Conservation (phyloP, 2,888 invertebrate genomes). For the Brachypterus glaber region DNA sequence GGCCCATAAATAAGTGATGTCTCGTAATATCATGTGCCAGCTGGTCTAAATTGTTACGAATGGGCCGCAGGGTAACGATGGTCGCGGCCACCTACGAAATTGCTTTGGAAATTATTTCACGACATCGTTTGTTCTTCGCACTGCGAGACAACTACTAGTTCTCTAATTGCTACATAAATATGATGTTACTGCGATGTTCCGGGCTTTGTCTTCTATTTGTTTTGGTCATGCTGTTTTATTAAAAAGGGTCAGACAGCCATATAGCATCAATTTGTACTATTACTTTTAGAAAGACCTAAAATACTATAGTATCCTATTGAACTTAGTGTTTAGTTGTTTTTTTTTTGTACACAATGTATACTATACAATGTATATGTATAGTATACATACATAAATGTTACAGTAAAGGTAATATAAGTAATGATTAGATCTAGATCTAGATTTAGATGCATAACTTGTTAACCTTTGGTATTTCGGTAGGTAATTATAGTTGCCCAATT, state of each 20-base stretch:
- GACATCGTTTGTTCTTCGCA: conserved; percentile 26
- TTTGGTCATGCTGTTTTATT: not conserved
- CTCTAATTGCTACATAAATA: conserved; percentile 30
- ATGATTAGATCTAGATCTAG: too few species aligned
- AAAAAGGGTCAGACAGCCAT: not conserved
- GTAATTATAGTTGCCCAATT: too few species aligned
- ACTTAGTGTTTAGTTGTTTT: too few species aligned
- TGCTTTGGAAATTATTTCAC: conserved; percentile 36
- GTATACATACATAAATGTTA: too few species aligned
- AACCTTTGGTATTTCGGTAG: too few species aligned
- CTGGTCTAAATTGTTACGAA: conserved; percentile 44
- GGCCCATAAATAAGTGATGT: conserved; percentile 43
- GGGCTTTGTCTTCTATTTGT: conserved; percentile 1
- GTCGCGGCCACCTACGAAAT: conserved; percentile 34
- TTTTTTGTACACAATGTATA: too few species aligned
- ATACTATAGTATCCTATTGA: too few species aligned
- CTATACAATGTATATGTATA: too few species aligned
- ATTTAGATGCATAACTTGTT: too few species aligned
- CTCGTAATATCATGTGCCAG: conserved; percentile 44
- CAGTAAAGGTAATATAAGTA: too few species aligned
- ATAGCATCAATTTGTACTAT: not conserved
- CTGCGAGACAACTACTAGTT: conserved; percentile 21
- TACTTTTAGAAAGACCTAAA: too few species aligned
- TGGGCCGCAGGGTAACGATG: conserved; percentile 34
- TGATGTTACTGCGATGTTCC: conserved; percentile 17